Conservation (phyloP, 2,888 invertebrate species). For the Ceriagrion tenellum region DNA sequence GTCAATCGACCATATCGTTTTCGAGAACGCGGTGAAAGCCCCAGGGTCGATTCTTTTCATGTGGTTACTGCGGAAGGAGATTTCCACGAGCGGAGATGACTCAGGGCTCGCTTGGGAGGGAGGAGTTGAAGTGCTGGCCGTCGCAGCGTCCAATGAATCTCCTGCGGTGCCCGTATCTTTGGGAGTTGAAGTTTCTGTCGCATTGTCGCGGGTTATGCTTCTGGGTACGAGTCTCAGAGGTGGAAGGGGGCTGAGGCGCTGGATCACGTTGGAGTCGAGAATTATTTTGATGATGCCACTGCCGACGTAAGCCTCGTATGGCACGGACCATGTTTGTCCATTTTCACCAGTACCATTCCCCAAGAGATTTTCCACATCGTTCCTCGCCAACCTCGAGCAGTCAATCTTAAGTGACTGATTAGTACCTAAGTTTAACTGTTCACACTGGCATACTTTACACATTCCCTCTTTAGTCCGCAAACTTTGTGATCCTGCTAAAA, state of each 20-base stretch:
- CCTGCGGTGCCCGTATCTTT: neutral
- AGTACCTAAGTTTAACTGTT: neutral
- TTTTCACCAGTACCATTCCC: neutral
- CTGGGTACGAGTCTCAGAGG: neutral
- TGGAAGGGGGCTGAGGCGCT: neutral
- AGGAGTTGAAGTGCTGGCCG: neutral
- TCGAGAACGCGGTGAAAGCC: neutral
- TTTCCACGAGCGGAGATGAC: neutral
- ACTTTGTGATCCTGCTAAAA: neutral
- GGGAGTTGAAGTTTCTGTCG: neutral
- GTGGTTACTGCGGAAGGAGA: constrained; percentile 48
- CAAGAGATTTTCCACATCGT: constrained; percentile 35
- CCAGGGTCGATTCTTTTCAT: neutral
- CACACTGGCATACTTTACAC: neutral
- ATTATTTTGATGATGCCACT: neutral
- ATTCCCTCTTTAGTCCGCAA: neutral
- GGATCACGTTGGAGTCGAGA: constrained; percentile 23
- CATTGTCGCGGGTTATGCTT: neutral
- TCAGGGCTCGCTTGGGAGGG: neutral
- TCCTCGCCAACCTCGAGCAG: constrained; percentile 40
- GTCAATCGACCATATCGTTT: constrained; percentile 21
- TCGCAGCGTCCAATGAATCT: neutral
- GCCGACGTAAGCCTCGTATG: neutral
- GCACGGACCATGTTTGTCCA: neutral
- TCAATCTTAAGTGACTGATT: neutral